Evolutionary conservation across 2,888 invertebrate species (phyloP).

Genomic region (Pseudococcus longispinus): DNA sequence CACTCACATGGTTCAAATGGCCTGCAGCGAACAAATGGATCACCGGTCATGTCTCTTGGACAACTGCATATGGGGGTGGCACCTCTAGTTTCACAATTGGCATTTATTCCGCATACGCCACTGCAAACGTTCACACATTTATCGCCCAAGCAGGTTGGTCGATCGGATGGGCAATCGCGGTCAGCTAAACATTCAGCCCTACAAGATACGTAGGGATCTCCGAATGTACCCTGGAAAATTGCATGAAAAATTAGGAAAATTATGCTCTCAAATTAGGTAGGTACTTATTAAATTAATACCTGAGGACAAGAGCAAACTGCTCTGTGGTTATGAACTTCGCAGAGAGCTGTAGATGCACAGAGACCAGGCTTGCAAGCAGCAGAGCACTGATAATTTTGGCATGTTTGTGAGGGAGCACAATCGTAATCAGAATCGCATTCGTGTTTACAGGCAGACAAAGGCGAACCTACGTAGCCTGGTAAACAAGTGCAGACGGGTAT

Average conservation of each 20-base stretch:
- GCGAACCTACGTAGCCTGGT: slow-evolving; percentile 78
- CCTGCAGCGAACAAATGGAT: slow-evolving; percentile 82
- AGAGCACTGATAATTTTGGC: slow-evolving; percentile 76
- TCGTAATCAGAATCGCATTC: slow-evolving; percentile 82
- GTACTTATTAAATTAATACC: slow-evolving; percentile 63
- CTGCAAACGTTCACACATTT: slow-evolving; percentile 82
- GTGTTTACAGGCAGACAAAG: slow-evolving; percentile 78
- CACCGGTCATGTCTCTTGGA: slow-evolving; percentile 85
- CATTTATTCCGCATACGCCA: slow-evolving; percentile 79
- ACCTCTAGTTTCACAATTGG: slow-evolving; percentile 76
- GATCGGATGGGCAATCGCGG: slow-evolving; percentile 77
- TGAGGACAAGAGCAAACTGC: slow-evolving; percentile 82
- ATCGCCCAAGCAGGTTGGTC: slow-evolving; percentile 81
- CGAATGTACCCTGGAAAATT: slow-evolving; percentile 72
- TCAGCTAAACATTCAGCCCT: slow-evolving; percentile 81
- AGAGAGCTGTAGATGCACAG: slow-evolving; percentile 81
- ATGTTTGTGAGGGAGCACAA: slow-evolving; percentile 74
- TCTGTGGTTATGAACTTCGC: slow-evolving; percentile 77
- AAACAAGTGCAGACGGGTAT: slow-evolving; percentile 81
- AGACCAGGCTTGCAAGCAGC: slow-evolving; percentile 72
- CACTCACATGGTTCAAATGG: slow-evolving; percentile 78
- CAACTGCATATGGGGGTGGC: slow-evolving; percentile 86
- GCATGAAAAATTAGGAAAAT: slow-evolving; percentile 4
- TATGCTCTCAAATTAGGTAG: neutral
- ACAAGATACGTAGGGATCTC: slow-evolving; percentile 78